Evolutionary conservation across 2,888 invertebrate species (phyloP), one percentile per base, ranked within the genome.

Genomic region (Cordilura impudica): DNA sequence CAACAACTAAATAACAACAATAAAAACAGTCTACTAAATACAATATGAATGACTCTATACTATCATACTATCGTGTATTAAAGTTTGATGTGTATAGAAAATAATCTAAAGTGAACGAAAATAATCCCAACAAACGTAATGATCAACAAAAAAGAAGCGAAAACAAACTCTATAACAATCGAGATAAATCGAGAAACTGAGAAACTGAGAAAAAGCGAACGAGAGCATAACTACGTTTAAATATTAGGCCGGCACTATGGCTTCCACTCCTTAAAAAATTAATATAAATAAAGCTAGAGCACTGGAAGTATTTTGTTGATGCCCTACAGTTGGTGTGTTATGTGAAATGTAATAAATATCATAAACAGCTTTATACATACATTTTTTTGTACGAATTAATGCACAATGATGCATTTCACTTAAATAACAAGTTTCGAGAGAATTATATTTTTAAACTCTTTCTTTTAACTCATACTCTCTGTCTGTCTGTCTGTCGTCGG

Each of bases 211-310:
- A 18, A 14, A 43, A 45, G 43, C 16, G 56, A 21, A n/a, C 49
- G 43, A 29, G 39, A 51, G 39, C 4, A 10, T 14, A 14, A 5
- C 0, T 23, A n/a, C 16, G 16, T 69, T 58, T 23, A 43, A 14
- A 14, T 6, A 16, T n/a, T 8, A 51, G 45, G 53, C 60, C 65
- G 70, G 65, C 60, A 58, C 49, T 18, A 56, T 66, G 43, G 47
- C 29, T 49, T 56, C 77, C 72, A 78, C 77, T 72, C 77, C 72
- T 78, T 72, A 77, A 76, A 71, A 45, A 7, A 29, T 5, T 14
- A 19, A 73, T 18, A 19, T 23, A 56, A 39, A 65, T 8, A 45
- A 60, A 43, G 16, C 23, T 23, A 45, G 7, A 21, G 21, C 12
- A 1, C 23, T n/a, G n/a, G n/a, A n/a, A 21, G 12, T 43, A 18